Evolutionary conservation across 1,140 invertebrate species (phyloP).

Genomic region (Zaprionus ornatus): DNA sequence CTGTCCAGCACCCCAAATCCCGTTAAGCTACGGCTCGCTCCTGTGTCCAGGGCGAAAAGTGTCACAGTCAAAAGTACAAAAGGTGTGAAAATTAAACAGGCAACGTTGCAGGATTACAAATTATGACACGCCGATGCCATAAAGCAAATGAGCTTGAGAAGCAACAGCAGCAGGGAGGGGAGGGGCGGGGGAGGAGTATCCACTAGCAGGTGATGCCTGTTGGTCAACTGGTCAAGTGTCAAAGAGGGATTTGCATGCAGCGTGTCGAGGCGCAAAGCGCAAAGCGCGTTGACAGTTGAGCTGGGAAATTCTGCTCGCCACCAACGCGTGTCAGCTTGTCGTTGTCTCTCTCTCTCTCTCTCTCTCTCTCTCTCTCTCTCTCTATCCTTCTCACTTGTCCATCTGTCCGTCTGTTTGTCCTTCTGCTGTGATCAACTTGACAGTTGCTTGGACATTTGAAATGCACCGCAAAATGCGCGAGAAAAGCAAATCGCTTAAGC

Average conservation of each 20-base stretch:
- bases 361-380: neutral
- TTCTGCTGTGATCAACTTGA: slow-evolving; percentile 20
- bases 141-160: slow-evolving; percentile 51
- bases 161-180: too few relatives aligned
- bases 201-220: slow-evolving; percentile 19
- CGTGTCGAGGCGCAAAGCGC: slow-evolving; percentile 36
- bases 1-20: slow-evolving; percentile 24
- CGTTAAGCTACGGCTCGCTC: slow-evolving; percentile 57
- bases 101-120: slow-evolving; percentile 77
- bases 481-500: slow-evolving; percentile 55
- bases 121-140: slow-evolving; percentile 73
- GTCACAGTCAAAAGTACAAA: slow-evolving; percentile 52
- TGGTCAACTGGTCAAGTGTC: slow-evolving; percentile 79
- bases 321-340: slow-evolving; percentile 37
- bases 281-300: slow-evolving; percentile 30
- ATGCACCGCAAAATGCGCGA: slow-evolving; percentile 71
- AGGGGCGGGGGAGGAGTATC: neutral
- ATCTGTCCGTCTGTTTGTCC: slow-evolving; percentile 20
- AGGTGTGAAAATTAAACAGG: slow-evolving; percentile 82
- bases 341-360: neutral
- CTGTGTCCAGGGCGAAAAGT: slow-evolving; percentile 38
- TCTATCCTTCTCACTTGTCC: neutral
- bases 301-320: slow-evolving; percentile 15
- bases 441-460: slow-evolving; percentile 66
- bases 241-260: slow-evolving; percentile 76